Conservation (phyloP, 2,113 vertebrate genomes). For the Lichenostomus cassidix region DNA sequence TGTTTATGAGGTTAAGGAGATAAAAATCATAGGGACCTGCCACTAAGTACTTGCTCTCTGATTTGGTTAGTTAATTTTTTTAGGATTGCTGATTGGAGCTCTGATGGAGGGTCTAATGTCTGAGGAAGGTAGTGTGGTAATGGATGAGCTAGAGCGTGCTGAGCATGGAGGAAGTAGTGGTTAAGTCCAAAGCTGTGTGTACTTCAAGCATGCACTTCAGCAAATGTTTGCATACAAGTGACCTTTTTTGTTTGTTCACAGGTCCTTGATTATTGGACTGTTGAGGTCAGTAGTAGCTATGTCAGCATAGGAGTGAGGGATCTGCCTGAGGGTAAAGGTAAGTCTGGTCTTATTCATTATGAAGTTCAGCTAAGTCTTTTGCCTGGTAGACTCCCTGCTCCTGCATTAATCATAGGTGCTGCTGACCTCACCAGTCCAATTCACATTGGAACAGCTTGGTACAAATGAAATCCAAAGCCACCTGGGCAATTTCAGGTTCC, state of each 20-base stretch:
- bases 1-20: not conserved
- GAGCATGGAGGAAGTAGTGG: not conserved
- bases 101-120: not conserved
- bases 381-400: not conserved
- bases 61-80: not conserved
- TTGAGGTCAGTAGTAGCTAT: conserved; percentile 64
- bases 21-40: fast-evolving
- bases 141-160: too few relatives aligned
- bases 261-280: conserved; percentile 46
- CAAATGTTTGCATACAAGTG: not conserved
- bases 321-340: conserved; percentile 38
- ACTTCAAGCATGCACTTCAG: not conserved
- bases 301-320: conserved; percentile 43
- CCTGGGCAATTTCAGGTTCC: not conserved
- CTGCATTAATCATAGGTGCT: conserved; percentile 10
- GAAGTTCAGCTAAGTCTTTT: not conserved
- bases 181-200: not conserved
- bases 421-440: conserved; percentile 53
- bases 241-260: conserved; percentile 36
- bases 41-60: not conserved
- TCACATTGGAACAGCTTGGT: not conserved
- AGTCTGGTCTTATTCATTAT: conserved; percentile 19
- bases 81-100: not conserved
- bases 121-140: not conserved
- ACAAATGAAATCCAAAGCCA: not conserved